Evolutionary conservation across 1,140 invertebrate genomes (phyloP).

Genomic region (Lepidurus couesii): DNA sequence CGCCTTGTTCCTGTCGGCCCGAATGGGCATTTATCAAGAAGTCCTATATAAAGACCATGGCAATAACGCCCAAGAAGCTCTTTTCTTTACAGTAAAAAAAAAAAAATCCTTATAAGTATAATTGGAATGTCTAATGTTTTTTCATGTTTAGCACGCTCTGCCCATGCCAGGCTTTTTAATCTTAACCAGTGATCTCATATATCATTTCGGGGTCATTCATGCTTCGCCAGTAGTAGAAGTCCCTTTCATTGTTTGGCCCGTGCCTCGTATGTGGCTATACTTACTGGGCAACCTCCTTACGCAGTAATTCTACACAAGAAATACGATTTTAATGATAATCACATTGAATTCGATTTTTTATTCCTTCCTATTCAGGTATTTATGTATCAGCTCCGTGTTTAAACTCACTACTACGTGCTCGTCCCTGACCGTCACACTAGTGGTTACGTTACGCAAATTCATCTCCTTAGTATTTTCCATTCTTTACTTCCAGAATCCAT

Average conservation of each 20-base stretch:
- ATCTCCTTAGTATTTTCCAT: conserved; percentile 91
- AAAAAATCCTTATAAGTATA: conserved; percentile 20
- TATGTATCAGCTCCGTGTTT: conserved; percentile 93
- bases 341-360: conserved; percentile 4
- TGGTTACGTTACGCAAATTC: conserved; percentile 93
- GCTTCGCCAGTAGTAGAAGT: conserved; percentile 43
- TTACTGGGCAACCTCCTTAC: conserved; percentile 80
- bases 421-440: conserved; percentile 89
- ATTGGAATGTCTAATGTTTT: conserved; percentile 34
- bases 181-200: conserved; percentile 64
- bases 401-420: conserved; percentile 86
- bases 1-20: conserved; percentile 85
- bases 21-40: conserved; percentile 97
- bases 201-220: conserved; percentile 52
- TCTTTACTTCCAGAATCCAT: conserved; percentile 89
- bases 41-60: conserved; percentile 76
- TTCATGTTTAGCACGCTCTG: conserved; percentile 64
- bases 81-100: conserved; percentile 76
- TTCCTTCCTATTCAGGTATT: conserved; percentile 51
- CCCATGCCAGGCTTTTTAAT: conserved; percentile 79
- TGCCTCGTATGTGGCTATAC: conserved; percentile 73
- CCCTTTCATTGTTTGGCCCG: conserved; percentile 44
- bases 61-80: conserved; percentile 88
- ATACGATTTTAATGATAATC: not conserved
- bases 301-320: conserved; percentile 60